Evolutionary conservation across 2,888 invertebrate species (phyloP), one percentile per base, ranked within the genome.

Genomic region (Nemurella pictetii): DNA sequence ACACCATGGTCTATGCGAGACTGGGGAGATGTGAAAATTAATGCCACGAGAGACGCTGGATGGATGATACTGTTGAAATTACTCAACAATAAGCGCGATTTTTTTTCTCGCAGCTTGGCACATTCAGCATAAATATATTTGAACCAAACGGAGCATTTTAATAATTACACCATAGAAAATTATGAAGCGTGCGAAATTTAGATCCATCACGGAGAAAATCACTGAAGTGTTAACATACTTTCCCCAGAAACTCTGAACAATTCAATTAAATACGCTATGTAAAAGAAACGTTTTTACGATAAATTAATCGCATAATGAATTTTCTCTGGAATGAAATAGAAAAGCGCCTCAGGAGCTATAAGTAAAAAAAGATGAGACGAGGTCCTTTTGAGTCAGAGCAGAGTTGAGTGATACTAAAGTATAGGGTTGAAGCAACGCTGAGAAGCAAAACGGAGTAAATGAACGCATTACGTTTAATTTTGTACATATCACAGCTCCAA

Each of bases 181-280:
- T 55, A 55, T 78, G n/a, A 78, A 78, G 78, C 78, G 78, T 78
- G 28, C 28, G 9, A 78, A 78, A 78, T 29, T 78, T n/a, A 78
- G 78, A 78, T 27, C 78, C 78, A 27, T 78, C 29, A 29, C 7
- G n/a, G 3, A 55, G 55, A 20, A 55, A 55, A 55, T 55, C 55
- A 55, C 15, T 55, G 5, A 55, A 55, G 55, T 55, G 55, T 3
- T 55, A 55, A 55, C 55, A 55, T 55, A 55, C 55, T 55, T 55
- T 55, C 20, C 55, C 55, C 55, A 55, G 55, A 55, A 55, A 7
- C 20, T 20, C 15, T 20, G 55, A 55, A 55, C 55, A 55, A 55
- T 55, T 55, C 55, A 55, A 55, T 55, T 55, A 15, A 55, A 55
- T 12, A 55, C 55, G 12, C 20, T 55, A 20, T 55, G 55, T 55